Conservation (phyloP, 1,140 invertebrate species). For the Tribolium madens region DNA sequence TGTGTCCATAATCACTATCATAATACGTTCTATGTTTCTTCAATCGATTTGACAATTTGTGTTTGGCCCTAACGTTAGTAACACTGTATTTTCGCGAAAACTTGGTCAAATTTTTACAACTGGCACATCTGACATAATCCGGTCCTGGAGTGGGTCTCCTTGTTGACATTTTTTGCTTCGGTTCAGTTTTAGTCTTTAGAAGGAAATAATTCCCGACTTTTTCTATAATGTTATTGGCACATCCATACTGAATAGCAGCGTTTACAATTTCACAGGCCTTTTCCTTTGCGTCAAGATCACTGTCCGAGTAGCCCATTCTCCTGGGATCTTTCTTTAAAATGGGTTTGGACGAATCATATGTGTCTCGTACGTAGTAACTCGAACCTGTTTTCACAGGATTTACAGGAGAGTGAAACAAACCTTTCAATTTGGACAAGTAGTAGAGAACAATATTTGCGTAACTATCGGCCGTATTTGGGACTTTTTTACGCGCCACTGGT, state of each 20-base stretch:
- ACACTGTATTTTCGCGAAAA: not conserved
- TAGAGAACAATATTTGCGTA: slow-evolving; percentile 13
- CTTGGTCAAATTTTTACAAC: slow-evolving; percentile 8
- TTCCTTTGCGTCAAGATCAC: not conserved
- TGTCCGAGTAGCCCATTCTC: not conserved
- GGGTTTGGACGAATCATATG: not conserved
- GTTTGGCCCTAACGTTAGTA: not conserved
- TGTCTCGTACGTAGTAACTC: not conserved
- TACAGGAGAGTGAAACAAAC: not conserved
- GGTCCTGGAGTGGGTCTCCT: slow-evolving; percentile 15
- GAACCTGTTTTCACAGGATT: not conserved
- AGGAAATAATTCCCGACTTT: slow-evolving; percentile 10
- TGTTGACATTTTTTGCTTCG: not conserved
- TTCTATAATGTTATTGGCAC: slow-evolving; percentile 8
- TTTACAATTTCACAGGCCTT: slow-evolving; percentile 5
- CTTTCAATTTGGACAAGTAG: slow-evolving; percentile 13
- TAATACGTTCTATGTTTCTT: not conserved
- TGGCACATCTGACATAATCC: not conserved
- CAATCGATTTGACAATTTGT: slow-evolving; percentile 5
- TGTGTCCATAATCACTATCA: slow-evolving; percentile 6
- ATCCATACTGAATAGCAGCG: slow-evolving; percentile 3
- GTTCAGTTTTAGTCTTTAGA: not conserved
- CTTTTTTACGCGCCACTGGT: not conserved
- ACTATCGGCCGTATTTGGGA: not conserved
- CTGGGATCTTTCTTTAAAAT: not conserved